These are phyloP conservation scores for Smittia sp. DNA, from an alignment of 2,888 invertebrate species.

Conservation along the genomic window DNA sequence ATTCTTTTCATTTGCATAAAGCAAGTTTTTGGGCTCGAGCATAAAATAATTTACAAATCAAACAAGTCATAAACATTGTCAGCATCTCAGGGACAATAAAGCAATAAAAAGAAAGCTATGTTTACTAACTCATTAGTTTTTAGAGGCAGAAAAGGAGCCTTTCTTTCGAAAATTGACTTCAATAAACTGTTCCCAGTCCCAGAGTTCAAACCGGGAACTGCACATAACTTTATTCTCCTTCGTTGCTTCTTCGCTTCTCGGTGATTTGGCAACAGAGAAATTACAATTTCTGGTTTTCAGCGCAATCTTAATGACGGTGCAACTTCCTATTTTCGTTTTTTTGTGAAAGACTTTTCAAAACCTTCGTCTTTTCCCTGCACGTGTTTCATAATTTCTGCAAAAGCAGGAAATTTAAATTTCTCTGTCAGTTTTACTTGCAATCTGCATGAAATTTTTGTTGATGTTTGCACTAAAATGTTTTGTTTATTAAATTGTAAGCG, in stretches of 20 bases:
- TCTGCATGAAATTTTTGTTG: conserved; percentile 2
- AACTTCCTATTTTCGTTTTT: neutral
- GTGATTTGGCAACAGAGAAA: neutral
- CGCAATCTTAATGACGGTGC: neutral
- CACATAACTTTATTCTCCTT: too few species aligned
- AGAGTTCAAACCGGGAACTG: too few species aligned
- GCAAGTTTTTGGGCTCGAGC: conserved; percentile 5
- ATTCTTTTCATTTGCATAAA: neutral
- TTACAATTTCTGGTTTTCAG: too few species aligned
- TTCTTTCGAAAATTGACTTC: conserved; percentile 12
- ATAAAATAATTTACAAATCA: conserved; percentile 26
- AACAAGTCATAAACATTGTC: conserved; percentile 32
- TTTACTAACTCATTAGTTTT: conserved; percentile 12
- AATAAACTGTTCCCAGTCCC: neutral
- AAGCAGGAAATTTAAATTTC: conserved; percentile 13
- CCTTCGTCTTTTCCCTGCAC: neutral
- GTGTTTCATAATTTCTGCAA: neutral
- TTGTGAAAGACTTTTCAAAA: neutral
- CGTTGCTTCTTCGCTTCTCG: too few species aligned
- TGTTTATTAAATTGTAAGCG: neutral
- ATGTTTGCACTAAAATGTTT: neutral
- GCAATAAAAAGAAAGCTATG: neutral
- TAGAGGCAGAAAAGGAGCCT: neutral
- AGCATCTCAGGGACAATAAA: neutral
- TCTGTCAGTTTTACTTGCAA: neutral